Base-by-base conservation (phyloP, 2,888 invertebrate genomes). In the Trachelus stipa region DNA sequence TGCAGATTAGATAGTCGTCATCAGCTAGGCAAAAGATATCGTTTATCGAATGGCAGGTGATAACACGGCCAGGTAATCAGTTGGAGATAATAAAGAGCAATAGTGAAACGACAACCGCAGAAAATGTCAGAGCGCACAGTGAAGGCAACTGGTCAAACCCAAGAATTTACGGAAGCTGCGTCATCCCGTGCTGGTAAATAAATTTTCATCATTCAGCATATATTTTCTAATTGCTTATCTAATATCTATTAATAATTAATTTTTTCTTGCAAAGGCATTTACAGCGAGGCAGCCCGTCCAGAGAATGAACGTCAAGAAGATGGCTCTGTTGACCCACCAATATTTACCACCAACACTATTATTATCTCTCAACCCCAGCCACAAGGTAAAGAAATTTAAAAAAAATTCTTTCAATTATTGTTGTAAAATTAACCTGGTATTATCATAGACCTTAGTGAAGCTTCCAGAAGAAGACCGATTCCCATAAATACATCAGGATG, bases 401-500 rank as follows among this genome's bases (percentile, higher is more conserved):
- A 31, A 23, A 30, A 0, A 69, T 73, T 35, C 69, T 73, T 6
- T 1, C 71, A 69, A 81, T 73, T 12, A 71, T 69, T 34, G 56
- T 23, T 9, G 9, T 9, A 56, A 56, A 56, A 23, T 11, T 30
- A 15, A 12, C 15, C 71, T 78, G 69, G 81, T 81, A 82, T 76
- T 69, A 79, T 31, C 76, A 73, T 73, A 77, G 74, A 80, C 71
- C 74, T 71, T 69, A 84, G n/a, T 91, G 94, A 83, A 56, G 56
- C 56, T 23, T 23, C 56, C 23, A 23, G 56, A 56, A 56, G 56
- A 23, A 92, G 94, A 15, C 93, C 93, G 40, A 92, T 94, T 73
- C 94, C 94, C 0, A 93, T 94, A 37, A 92, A 93, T 4, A 94
- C 94, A 11, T 89, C 93, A 33, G 93, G 94, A 85, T 95, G 95